Base-by-base conservation (phyloP, 2,888 invertebrate species). In the Pseudanteris insignis region DNA sequence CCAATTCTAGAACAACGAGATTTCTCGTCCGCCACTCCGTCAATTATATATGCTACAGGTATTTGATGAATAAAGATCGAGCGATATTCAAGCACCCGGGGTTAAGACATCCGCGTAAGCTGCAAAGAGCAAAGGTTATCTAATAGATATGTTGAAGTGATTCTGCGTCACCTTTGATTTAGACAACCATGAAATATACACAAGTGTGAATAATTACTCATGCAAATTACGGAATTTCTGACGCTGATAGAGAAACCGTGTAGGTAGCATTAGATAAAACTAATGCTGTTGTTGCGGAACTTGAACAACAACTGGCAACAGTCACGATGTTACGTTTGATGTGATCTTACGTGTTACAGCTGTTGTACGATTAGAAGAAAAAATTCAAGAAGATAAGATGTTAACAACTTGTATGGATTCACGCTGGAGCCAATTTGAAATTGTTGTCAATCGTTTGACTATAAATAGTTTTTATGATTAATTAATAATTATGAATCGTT, bases 21-120 rank as follows among this genome's bases (percentile, higher is more conserved):
- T 43, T 54, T 29, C 44, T 44, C 50, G 61, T 61, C 44, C 44
- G 38, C 36, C 40, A n/a, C 32, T 18, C 2, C 47, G 41, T 53
- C 47, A 60, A 53, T 53, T 60, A 60, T 60, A 53, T 60, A 51
- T 59, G 43, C 53, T 41, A 47, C 53, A 53, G 53, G 48, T 43
- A 60, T 48, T 54, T 54, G 30, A 43, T 48, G 54, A 60, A 54
- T 54, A 48, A 60, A 54, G 54, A 54, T 54, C 43, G 33, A 10
- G 11, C 24, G 54, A 54, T 54, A 54, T 11, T 4, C 11, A 24
- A 24, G 21, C 13, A 34, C 18, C 25, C 15, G 36, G 29, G 21
- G 10, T 13, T 46, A 38, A 38, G 50, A 50, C 33, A 28, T 33
- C 24, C 15, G 30, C 25, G 37, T 43, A 26, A 48, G 32, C 41